Conservation (phyloP, 2,888 invertebrate species). For the Ochropacha duplaris region DNA sequence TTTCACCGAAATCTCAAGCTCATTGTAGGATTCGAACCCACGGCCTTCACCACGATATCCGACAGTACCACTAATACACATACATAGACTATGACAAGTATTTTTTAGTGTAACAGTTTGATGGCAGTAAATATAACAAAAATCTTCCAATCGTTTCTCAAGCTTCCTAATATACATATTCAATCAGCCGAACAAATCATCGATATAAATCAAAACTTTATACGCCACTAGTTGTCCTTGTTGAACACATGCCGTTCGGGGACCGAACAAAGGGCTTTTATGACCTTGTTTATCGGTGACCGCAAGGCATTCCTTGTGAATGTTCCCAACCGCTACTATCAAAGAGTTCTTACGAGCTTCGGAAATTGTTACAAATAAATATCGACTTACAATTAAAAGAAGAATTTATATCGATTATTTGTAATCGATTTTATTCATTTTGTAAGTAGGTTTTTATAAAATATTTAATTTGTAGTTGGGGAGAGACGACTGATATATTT, state of each 20-base stretch:
- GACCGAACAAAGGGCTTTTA: conserved; percentile 57
- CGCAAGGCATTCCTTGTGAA: conserved; percentile 49
- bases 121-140: too few relatives aligned
- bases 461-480: too few relatives aligned
- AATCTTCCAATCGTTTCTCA: too few relatives aligned
- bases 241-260: conserved; percentile 45
- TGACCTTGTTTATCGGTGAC: conserved; percentile 56
- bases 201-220: not conserved
- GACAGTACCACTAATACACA: too few relatives aligned
- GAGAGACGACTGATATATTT: too few relatives aligned
- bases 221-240: conserved; percentile 38
- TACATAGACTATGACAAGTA: too few relatives aligned
- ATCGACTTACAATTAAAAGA: conserved; percentile 3
- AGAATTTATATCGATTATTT: not conserved
- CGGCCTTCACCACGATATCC: too few relatives aligned
- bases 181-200: not conserved
- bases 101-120: too few relatives aligned
- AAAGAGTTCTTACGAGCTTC: conserved; percentile 26
- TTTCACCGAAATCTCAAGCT: too few relatives aligned
- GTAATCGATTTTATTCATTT: too few relatives aligned
- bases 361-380: conserved; percentile 14
- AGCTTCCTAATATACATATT: not conserved
- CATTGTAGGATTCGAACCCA: too few relatives aligned
- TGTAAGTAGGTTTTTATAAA: too few relatives aligned
- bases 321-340: conserved; percentile 31